Conservation (phyloP, 2,888 invertebrate species). For the Tetranychus truncatus region DNA sequence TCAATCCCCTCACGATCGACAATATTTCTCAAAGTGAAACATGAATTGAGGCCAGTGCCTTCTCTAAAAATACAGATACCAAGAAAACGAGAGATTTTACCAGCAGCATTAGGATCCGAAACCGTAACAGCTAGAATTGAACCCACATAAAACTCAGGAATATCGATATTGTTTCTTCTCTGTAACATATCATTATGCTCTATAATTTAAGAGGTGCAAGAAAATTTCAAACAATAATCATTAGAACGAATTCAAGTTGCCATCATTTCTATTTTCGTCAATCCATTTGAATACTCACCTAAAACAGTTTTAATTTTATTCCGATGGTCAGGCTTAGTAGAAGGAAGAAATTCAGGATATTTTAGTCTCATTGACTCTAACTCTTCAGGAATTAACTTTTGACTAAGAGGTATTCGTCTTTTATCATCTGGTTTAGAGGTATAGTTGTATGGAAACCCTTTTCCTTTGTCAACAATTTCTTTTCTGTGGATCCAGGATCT, state of each 20-base stretch:
- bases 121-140: constrained; percentile 70
- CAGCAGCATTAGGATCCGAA: constrained; percentile 63
- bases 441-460: background rate
- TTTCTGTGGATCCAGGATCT: background rate
- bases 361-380: background rate
- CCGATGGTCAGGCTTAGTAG: constrained; percentile 55
- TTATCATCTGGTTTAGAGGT: background rate
- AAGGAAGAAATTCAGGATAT: constrained; percentile 82
- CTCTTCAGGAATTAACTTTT: background rate
- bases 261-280: background rate
- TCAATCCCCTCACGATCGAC: constrained; percentile 65
- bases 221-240: background rate
- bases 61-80: constrained; percentile 80
- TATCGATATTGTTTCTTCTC: constrained; percentile 56
- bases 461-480: background rate
- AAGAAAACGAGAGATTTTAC: constrained; percentile 65
- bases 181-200: constrained; percentile 83
- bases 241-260: background rate
- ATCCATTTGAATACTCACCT: constrained; percentile 33
- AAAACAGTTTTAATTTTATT: constrained; percentile 52
- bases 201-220: too few relatives aligned
- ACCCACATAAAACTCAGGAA: constrained; percentile 97
- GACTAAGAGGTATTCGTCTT: background rate
- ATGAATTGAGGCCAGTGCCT: constrained; percentile 61
- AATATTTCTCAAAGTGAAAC: constrained; percentile 74